Base-by-base conservation (phyloP, 1,140 invertebrate species). In the Drosophila ananassae region DNA sequence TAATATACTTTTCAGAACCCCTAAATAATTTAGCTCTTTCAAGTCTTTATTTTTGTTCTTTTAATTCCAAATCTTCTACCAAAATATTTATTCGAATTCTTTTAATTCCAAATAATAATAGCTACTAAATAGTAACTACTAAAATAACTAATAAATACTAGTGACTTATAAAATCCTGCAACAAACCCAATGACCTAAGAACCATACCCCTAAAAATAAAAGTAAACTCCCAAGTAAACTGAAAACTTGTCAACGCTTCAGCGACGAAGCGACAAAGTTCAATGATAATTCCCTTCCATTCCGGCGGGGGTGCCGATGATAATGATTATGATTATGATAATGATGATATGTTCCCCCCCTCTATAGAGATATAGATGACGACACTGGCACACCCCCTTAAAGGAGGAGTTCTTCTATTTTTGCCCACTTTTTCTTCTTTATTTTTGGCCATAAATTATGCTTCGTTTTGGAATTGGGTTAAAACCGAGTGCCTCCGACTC, bases 361-460 rank as follows among this genome's bases (percentile, higher is more conserved):
- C 34, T 10, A 12, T 28, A n/a, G 8, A 30, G 51, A 12, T 28
- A n/a, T 0, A 30, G 51, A 55, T 74, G 78, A 81, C 82, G 78
- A 60, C 51, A 64, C 51, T 46, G 53, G 66, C 75, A 75, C 79
- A 73, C 75, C 81, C 73, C 80, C 77, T 13, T 25, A 4, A 22
- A 25, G 21, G 34, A 17, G 50, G 30, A 48, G 66, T 54, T 46
- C n/a, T 63, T 22, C 57, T 62, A 28, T 32, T 46, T 57, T 39
- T 25, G 24, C 25, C 3, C 47, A 13, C 21, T 24, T 44, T 37
- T 21, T 24, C 25, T 28, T 28, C 7, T 32, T 41, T 13, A 13
- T 44, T 54, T 37, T 56, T 51, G 58, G 55, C 61, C 69, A 85
- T 85, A 85, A 85, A 89, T 85, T 82, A 85, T 72, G 78, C 68